Base-by-base conservation (phyloP, 2,797 vertebrate genomes). In the Oreochromis mossambicus region DNA sequence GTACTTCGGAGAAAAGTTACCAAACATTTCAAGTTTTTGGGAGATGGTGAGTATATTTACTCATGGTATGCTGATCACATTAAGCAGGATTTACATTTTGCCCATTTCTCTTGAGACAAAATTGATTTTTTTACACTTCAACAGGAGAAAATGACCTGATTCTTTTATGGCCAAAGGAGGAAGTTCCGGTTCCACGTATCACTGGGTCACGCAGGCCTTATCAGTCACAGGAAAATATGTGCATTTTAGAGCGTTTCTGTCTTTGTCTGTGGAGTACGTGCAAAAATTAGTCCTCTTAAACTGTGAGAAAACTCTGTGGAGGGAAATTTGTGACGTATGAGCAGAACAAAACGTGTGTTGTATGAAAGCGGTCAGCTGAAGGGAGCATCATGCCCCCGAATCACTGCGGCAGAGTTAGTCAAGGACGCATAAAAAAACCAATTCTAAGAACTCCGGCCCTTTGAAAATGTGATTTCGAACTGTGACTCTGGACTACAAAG, bases 361-460 rank as follows among this genome's bases (percentile, higher is more conserved):
- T 92, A 9, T 86, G 85, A 77, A 38, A 13, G 83, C 15, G 70
- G 73, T 93, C 93, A 94, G 92, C 91, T 94, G 93, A 92, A 86
- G 26, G 2, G 46, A 79, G 86, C 77, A 51, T 75, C 82, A 14
- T 55, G 79, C 15, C 78, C 76, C 48, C 6, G 6, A 81, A 86
- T 89, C 87, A 68, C 46, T 82, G 86, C 5, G 3, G n/a, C 41
- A 19, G n/a, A 84, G 78, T 91, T 84, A 86, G 75, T 82, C 83
- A 86, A 83, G 84, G 87, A 43, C 54, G 15, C 54, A 77, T 46
- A 77, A 82, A 82, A 85, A 79, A n/a, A 52, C 3, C 10, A 68
- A 87, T 79, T 81, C 61, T 73, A 79, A 75, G 81, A 88, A 68
- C 26, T 29, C 41, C 8, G 24, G 24, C 21, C 13, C 50, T 36